A percentile compares a stretch with the other conserved stretches of the same genome.
Evolutionary conservation across 2,113 vertebrate genomes (phyloP).

Genomic region (Cepphus grylle): DNA sequence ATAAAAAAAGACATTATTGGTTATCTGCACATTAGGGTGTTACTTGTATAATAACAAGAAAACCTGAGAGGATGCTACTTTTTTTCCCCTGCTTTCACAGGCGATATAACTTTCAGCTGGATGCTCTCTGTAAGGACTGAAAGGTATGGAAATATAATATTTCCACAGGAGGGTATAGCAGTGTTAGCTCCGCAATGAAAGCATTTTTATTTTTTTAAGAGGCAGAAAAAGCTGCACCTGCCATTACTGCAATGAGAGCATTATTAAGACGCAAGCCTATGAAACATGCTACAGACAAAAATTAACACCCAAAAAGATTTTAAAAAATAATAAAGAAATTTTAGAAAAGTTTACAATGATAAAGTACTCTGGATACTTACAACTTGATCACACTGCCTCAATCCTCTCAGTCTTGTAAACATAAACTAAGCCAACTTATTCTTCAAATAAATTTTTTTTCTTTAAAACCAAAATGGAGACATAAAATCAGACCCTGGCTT

Average conservation of each 20-base stretch:
- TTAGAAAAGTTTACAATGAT: not conserved
- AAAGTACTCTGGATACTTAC: not conserved
- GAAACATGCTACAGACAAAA: not conserved
- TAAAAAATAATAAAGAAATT: not conserved
- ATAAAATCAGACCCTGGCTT: not conserved
- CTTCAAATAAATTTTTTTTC: not conserved
- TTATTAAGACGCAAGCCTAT: not conserved
- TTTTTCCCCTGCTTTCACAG: not conserved
- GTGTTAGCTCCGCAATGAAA: not conserved
- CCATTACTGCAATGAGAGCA: not conserved
- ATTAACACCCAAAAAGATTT: not conserved
- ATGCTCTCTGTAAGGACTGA: not conserved
- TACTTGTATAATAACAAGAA: not conserved
- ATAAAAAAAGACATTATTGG: rapidly evolving
- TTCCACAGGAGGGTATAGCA: rapidly evolving
- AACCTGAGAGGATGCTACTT: not conserved
- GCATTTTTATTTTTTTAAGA: not conserved
- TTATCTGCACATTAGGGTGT: not conserved
- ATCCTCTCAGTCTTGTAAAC: not conserved
- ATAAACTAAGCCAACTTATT: not conserved
- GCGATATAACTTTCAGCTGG: not conserved
- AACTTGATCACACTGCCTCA: not conserved
- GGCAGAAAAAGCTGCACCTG: not conserved
- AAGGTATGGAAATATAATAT: rapidly evolving
- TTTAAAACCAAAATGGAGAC: not conserved